Percentiles rank a stretch among this genome's conserved stretches.
These are phyloP conservation scores for Autographa gamma DNA, from an alignment of 2,888 invertebrate species.

Conservation along the genomic window DNA sequence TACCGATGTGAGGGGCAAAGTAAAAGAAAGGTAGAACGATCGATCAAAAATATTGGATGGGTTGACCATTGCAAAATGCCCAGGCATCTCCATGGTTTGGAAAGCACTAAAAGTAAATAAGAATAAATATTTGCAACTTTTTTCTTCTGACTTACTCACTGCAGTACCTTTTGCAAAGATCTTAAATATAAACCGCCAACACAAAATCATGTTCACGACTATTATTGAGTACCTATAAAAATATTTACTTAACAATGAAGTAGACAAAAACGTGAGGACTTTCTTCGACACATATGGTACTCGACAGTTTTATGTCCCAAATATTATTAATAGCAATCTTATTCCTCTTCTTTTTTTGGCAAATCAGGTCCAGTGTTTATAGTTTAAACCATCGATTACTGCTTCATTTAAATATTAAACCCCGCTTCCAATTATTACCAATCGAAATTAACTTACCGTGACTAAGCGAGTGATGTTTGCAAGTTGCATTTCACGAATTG, in stretches of 20 bases:
- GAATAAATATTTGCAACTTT: too few relatives aligned
- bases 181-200: too few relatives aligned
- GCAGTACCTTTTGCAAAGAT: too few relatives aligned
- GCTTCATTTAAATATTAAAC: not conserved
- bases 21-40: not conserved
- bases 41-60: not conserved
- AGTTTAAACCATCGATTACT: constrained; percentile 31
- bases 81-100: not conserved
- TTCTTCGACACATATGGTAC: constrained; percentile 22
- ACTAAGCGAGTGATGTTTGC: constrained; percentile 7
- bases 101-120: not conserved
- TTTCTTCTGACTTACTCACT: too few relatives aligned
- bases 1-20: not conserved
- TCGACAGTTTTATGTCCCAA: constrained; percentile 49
- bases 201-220: too few relatives aligned
- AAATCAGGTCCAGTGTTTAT: constrained; percentile 34
- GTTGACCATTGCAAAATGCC: not conserved
- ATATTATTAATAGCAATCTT: constrained; percentile 42
- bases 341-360: constrained; percentile 46
- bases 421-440: not conserved
- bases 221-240: too few relatives aligned
- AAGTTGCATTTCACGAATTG: constrained; percentile 25
- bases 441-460: constrained; percentile 3
- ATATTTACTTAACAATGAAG: not conserved
- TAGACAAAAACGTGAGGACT: constrained; percentile 24